phyloP scores from a whole-genome alignment of 2,113 vertebrate genomes.

The Fulica atra region DNA sequence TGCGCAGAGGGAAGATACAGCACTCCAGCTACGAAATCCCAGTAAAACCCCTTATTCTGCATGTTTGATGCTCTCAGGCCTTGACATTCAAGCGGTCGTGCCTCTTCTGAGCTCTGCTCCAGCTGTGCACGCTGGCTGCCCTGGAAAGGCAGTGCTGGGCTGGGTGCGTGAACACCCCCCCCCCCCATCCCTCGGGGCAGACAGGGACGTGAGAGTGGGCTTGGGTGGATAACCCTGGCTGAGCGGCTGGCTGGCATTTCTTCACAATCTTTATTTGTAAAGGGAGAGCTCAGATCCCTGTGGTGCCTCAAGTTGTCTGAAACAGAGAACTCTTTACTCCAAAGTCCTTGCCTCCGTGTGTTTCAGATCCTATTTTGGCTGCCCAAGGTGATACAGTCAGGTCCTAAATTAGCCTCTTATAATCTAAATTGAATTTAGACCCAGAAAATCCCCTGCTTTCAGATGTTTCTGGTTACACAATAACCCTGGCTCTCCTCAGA shows the following conservation, averaged over 20 bases:
- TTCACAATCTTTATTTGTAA: neutral
- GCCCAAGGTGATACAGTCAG: constrained; percentile 51
- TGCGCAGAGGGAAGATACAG: rapidly evolving
- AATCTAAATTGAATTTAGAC: constrained; percentile 69
- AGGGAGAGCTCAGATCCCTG: neutral
- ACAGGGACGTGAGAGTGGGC: neutral
- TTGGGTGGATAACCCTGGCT: neutral
- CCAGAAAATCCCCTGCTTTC: constrained; percentile 58
- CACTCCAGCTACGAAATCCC: neutral
- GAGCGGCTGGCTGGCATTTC: neutral
- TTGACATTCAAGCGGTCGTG: neutral
- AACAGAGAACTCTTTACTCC: neutral
- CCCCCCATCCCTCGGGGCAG: rapidly evolving
- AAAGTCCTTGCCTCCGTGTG: neutral
- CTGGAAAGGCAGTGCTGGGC: neutral
- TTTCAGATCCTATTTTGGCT: constrained; percentile 33
- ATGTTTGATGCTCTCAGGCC: neutral
- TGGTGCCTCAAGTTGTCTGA: neutral
- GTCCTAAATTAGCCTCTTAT: constrained; percentile 50
- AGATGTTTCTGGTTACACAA: constrained; percentile 70
- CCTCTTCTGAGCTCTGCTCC: neutral
- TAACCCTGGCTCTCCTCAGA: constrained; percentile 62
- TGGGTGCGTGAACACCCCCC: neutral
- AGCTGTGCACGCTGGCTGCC: neutral
- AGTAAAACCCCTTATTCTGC: neutral